These are phyloP conservation scores for Agonum fuliginosum DNA, from an alignment of 2,888 invertebrate genomes.

Conservation along the genomic window DNA sequence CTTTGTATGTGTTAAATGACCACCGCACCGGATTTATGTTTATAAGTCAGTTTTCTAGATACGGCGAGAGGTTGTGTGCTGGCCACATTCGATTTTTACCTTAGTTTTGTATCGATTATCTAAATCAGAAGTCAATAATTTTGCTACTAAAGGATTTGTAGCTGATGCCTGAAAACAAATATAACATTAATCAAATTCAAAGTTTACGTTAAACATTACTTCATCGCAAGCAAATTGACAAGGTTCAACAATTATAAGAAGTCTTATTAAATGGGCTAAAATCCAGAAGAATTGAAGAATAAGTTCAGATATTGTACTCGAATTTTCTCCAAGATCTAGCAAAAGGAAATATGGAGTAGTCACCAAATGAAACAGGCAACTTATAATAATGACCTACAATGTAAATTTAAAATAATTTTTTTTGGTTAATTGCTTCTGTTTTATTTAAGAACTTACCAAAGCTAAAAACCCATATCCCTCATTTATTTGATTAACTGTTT, in stretches of 20 bases:
- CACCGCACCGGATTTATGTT: too few species aligned
- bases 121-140: slow-evolving; percentile 32
- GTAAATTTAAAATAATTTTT: too few species aligned
- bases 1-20: too few species aligned
- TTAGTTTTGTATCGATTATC: slow-evolving; percentile 45
- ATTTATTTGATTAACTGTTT: slow-evolving; percentile 33
- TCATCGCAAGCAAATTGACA: slow-evolving; percentile 37
- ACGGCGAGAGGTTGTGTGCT: too few species aligned
- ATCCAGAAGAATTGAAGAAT: slow-evolving; percentile 49
- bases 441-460: slow-evolving; percentile 41
- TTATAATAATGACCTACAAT: slow-evolving; percentile 45
- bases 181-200: background rate
- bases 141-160: slow-evolving; percentile 48
- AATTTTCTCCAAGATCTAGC: slow-evolving; percentile 30
- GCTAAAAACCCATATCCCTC: slow-evolving; percentile 36
- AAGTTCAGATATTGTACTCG: slow-evolving; percentile 4
- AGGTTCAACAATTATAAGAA: slow-evolving; percentile 48
- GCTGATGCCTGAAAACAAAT: slow-evolving; percentile 12
- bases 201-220: background rate
- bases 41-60: too few species aligned
- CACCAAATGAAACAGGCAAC: slow-evolving; percentile 52
- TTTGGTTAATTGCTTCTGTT: background rate
- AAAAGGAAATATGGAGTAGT: slow-evolving; percentile 48
- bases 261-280: slow-evolving; percentile 32
- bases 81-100: slow-evolving; percentile 18